Evolutionary conservation across 2,113 vertebrate genomes (phyloP), one percentile per base, ranked within the genome.

Genomic region (Pollachius pollachius): DNA sequence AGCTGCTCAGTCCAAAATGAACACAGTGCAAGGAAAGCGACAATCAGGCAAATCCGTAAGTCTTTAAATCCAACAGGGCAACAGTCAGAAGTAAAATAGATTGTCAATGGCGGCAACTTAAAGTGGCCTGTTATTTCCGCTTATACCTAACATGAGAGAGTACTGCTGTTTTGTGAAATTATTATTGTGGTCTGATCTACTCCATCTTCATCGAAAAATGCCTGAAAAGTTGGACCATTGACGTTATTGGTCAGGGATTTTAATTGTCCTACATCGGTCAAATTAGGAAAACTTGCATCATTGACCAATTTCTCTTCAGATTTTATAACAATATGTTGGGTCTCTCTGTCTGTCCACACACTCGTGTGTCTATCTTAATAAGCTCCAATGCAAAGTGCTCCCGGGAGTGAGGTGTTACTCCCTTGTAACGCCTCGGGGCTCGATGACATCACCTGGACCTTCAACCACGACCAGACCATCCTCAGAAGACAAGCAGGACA

Each of bases 401-500:
- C 15, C 1, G 1, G 0, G 8, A 1, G 6, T 25, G 70, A 77
- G n/a, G 13, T 62, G 5, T 70, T 34, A 0, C 64, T 92, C 59
- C 8, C 5, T 23, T 90, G 89, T 64, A 5, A 0, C 17, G 62
- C 17, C 2, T 48, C 1, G n/a, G 11, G 62, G 30, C 25, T 19
- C 52, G 52, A 56, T 62, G 30, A 1, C 41, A 17, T 84, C 37
- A 66, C n/a, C 15, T 81, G 81, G 75, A 77, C 2, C 0, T 84
- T 81, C 60, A 75, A 75, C 13, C 16, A 41, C 5, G 69, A 2
- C 6, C 30, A 52, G 30, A 41, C 7, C 37, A 62, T 69, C 30
- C 30, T 64, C 82, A 37, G 25, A 15, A 13, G 63, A 1, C 2
- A 61, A 15, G 17, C 13, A 1, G 1, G 3, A 48, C 12, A 1